Base-by-base conservation (phyloP, 2,888 invertebrate genomes). In the Muschampia plurimacula region DNA sequence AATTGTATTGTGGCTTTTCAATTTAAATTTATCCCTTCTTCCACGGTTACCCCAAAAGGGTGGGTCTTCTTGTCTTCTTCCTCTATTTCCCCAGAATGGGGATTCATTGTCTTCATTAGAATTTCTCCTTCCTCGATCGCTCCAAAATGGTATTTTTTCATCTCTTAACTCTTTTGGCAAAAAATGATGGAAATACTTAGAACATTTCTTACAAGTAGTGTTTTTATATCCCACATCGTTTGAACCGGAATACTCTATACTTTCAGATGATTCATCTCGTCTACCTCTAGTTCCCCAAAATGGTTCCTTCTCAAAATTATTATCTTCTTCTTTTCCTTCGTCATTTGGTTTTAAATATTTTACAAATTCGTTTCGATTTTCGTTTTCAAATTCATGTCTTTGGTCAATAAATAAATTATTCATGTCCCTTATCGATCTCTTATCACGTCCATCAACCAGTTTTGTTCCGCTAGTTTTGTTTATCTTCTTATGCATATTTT, bases 231-330 rank as follows among this genome's bases (percentile, higher is more conserved):
- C 74, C 49, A 73, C 74, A 66, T 76, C 70, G 60, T 55, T 81
- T 79, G 49, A 77, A 59, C 66, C 70, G 39, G 52, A 7, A 67
- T 60, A 72, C 73, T 74, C 36, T 62, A 32, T 73, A 69, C 79
- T 80, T 80, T 90, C 90, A 13, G 87, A 84, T 0, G 80, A 80
- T 74, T 82, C 84, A 0, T 88, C 89, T 15, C 92, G 84, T 77
- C 88, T 83, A 8, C 91, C 92, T 77, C 92, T 83, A 44, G 84
- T 87, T 8, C 87, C 92, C 93, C 93, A 93, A 81, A 94, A 93
- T 1, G 91, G 92, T 9, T 89, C 88, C 68, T 87, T 82, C 10
- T 84, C 78, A 1, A 82, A 59, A 59, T 82, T 81, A 13, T 80
- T 78, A 75, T 76, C 80, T 8, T 77, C 63, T 6, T 77, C 55